Evolutionary conservation across 2,797 vertebrate species (phyloP).

Genomic region (Pipistrellus kuhlii): DNA sequence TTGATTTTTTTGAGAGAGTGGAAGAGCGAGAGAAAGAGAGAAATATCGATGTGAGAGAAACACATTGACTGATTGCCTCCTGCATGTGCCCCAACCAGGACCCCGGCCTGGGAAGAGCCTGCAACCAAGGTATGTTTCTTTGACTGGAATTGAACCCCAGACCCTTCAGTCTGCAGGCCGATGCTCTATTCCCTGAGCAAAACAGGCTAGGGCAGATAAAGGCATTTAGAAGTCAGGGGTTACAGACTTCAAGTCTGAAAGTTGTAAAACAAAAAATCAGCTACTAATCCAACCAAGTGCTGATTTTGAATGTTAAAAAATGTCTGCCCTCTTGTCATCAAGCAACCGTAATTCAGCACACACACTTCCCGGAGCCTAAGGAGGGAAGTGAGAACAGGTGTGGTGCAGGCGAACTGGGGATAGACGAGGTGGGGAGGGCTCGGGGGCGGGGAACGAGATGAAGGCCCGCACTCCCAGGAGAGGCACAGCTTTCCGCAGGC

Average conservation of each 20-base stretch:
- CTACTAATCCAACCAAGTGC: background rate
- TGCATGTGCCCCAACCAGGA: no score
- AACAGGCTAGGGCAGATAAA: background rate
- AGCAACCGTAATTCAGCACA: background rate
- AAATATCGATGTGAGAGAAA: no score
- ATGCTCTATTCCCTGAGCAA: no score
- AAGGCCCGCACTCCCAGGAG: background rate
- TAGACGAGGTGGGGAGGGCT: fast-evolving
- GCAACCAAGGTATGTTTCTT: no score
- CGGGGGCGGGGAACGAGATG: background rate
- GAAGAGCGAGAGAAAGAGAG: no score
- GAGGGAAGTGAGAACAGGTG: background rate
- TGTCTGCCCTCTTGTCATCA: background rate
- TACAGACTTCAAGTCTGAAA: background rate
- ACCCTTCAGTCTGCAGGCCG: no score
- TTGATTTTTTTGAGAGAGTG: no score
- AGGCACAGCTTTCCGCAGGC: background rate
- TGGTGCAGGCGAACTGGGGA: background rate
- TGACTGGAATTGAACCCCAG: no score
- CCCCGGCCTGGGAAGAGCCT: no score
- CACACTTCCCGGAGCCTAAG: fast-evolving
- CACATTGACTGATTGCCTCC: no score
- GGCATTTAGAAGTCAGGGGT: slow-evolving; percentile 12
- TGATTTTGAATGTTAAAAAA: slow-evolving; percentile 18
- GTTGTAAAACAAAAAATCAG: background rate